Percentiles rank a stretch among this genome's conserved stretches.
These are phyloP conservation scores for Drosophila nigritarsus DNA, from an alignment of 2,888 invertebrate species.

Conservation along the genomic window DNA sequence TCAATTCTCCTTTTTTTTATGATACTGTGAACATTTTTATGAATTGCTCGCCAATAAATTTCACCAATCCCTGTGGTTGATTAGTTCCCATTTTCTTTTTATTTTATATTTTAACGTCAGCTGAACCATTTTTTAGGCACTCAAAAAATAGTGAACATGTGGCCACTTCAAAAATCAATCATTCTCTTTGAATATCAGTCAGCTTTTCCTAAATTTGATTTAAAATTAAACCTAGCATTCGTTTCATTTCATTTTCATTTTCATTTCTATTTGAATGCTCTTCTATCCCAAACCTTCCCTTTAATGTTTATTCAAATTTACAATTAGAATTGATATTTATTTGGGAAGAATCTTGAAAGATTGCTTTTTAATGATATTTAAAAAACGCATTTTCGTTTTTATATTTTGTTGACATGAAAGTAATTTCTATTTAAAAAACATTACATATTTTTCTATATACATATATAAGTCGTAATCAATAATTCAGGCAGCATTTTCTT, in stretches of 20 bases:
- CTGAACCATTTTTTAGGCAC: slow-evolving; percentile 31
- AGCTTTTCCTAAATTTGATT: background rate
- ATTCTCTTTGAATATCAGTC: background rate
- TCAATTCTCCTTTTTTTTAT: slow-evolving; percentile 36
- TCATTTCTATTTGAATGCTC: background rate
- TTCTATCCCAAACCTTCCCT: accelerated
- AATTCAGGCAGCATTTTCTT: background rate
- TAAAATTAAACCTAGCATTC: background rate
- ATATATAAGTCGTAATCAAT: background rate
- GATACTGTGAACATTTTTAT: slow-evolving; percentile 70
- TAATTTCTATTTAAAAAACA: background rate
- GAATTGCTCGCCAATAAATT: slow-evolving; percentile 46
- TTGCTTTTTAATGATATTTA: too few species aligned
- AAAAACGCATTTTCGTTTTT: background rate
- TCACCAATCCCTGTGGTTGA: slow-evolving; percentile 18
- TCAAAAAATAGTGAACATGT: slow-evolving; percentile 34
- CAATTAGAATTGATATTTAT: background rate
- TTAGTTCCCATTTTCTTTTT: slow-evolving; percentile 33
- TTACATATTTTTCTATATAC: background rate
- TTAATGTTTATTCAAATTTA: background rate
- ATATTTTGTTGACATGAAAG: background rate
- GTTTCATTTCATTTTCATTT: too few species aligned
- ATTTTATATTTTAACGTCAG: slow-evolving; percentile 45
- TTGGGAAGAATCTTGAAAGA: background rate
- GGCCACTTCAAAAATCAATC: slow-evolving; percentile 36